These are phyloP conservation scores for Erebia aethiops DNA, from an alignment of 2,888 invertebrate genomes.

Conservation along the genomic window DNA sequence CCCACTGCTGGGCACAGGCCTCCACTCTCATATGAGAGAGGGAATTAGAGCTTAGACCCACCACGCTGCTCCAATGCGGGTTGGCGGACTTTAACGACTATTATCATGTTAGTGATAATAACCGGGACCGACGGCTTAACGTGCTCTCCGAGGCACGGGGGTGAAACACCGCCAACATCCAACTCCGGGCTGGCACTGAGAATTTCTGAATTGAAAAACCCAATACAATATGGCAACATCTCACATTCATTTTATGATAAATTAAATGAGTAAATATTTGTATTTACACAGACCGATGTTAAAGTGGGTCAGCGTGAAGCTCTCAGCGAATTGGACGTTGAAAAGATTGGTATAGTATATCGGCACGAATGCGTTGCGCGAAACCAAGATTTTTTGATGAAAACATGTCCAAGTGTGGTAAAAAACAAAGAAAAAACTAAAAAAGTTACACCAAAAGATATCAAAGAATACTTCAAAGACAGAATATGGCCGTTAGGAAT, in stretches of 20 bases:
- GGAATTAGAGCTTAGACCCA: too few species aligned
- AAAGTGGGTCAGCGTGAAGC: slow-evolving; percentile 71
- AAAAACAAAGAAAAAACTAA: slow-evolving; percentile 38
- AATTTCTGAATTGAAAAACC: too few species aligned
- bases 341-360: slow-evolving; percentile 64
- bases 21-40: too few species aligned
- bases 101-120: too few species aligned
- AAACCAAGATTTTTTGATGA: slow-evolving; percentile 63
- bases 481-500: slow-evolving; percentile 68
- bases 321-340: slow-evolving; percentile 65
- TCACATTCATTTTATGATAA: background rate
- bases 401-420: slow-evolving; percentile 69
- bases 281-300: slow-evolving; percentile 47
- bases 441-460: slow-evolving; percentile 47
- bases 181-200: too few species aligned
- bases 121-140: too few species aligned
- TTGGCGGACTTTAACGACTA: too few species aligned
- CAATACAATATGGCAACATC: background rate
- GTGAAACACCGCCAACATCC: too few species aligned
- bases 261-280: background rate
- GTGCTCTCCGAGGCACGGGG: too few species aligned
- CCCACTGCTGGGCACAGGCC: too few species aligned
- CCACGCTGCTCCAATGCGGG: too few species aligned
- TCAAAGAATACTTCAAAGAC: slow-evolving; percentile 59
- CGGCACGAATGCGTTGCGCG: slow-evolving; percentile 64